A percentile compares a stretch with the other conserved stretches of the same genome.
Conservation (phyloP, 2,797 vertebrate species). For the Dendrocincla tyrannina region DNA sequence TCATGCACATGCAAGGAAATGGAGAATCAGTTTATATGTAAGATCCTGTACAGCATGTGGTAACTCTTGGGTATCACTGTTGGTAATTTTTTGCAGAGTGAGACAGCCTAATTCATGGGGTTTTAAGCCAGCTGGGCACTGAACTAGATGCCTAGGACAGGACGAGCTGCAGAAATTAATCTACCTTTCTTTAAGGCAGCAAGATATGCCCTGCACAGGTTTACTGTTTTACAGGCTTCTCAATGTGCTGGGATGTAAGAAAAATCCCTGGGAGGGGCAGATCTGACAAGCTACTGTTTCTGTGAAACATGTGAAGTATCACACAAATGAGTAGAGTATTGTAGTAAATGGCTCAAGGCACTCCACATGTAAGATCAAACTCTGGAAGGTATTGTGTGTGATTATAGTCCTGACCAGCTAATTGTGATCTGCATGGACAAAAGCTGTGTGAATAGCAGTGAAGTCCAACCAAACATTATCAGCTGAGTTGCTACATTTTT, state of each 20-base stretch:
- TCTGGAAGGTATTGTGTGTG: neutral
- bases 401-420: neutral
- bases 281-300: neutral
- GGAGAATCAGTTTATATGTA: neutral
- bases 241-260: neutral
- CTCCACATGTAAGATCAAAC: neutral
- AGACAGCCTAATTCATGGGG: neutral
- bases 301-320: neutral
- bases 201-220: neutral
- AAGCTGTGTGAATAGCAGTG: neutral
- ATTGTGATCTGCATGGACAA: neutral
- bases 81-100: neutral
- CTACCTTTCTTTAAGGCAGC: neutral
- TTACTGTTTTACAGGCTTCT: neutral
- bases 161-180: neutral
- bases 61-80: fast-evolving
- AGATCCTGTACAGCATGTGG: neutral
- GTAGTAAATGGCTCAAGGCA: neutral
- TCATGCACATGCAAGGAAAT: neutral
- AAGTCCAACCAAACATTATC: neutral
- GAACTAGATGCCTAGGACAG: neutral
- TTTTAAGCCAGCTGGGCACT: neutral
- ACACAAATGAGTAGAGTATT: neutral
- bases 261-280: neutral
- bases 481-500: neutral